Evolutionary conservation across 2,888 invertebrate genomes (phyloP).

Genomic region (Myopa tessellatipennis): DNA sequence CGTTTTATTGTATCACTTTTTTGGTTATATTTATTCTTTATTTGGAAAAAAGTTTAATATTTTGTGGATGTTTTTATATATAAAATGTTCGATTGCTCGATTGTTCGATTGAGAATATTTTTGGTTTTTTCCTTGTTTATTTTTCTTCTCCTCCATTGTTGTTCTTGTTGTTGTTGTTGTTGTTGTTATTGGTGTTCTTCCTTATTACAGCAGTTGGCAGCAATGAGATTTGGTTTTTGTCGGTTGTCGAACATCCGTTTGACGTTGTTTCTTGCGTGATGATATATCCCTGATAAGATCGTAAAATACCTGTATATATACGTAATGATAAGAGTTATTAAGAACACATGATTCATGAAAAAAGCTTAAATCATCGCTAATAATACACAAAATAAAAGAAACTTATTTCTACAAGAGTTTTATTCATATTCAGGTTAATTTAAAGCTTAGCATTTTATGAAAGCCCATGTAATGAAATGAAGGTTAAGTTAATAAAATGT

Average conservation of each 20-base stretch:
- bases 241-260: slow-evolving; percentile 67
- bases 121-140: no score
- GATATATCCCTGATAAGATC: slow-evolving; percentile 69
- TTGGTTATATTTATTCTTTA: neutral
- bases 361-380: neutral
- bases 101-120: slow-evolving; percentile 6
- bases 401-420: neutral
- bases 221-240: slow-evolving; percentile 67
- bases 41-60: neutral
- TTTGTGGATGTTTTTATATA: neutral
- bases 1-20: slow-evolving; percentile 1
- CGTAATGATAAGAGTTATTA: slow-evolving; percentile 36
- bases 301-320: slow-evolving; percentile 65
- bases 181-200: slow-evolving; percentile 28
- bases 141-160: neutral
- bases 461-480: neutral
- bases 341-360: slow-evolving; percentile 6
- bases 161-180: slow-evolving; percentile 17
- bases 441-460: neutral
- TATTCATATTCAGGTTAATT: neutral
- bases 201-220: slow-evolving; percentile 68
- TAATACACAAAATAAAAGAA: neutral
- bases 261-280: slow-evolving; percentile 68
- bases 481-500: neutral
- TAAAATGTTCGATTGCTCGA: neutral